Evolutionary conservation across 2,797 vertebrate genomes (phyloP), one percentile per base, ranked within the genome.

Genomic region (Phylloscopus collybita): DNA sequence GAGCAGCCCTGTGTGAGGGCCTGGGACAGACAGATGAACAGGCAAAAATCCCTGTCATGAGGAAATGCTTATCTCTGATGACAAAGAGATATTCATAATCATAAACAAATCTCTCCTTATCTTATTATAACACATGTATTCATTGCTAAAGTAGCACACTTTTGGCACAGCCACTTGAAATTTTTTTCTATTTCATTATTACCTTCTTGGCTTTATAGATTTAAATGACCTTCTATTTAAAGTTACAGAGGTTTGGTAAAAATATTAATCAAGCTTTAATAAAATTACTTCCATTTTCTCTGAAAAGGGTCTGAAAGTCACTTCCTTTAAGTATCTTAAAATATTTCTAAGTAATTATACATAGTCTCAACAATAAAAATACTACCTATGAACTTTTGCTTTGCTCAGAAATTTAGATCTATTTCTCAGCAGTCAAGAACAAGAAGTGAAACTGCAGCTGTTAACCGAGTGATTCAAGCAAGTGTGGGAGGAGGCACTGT

Each of bases 221-320:
- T 82, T 95, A 70, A 97, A 93, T 79, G 9, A 54, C 7, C 7
- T 83, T 86, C 80, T 93, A 51, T 88, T 81, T 75, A 42, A 81
- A 57, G 49, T 54, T 75, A 82, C 19, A 86, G 53, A 60, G 65
- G 54, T 89, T 82, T 45, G 53, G 40, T 74, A 72, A 96, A 95
- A 96, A 87, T 82, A 95, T 78, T 95, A 30, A 92, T 53, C 26
- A 85, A 45, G 8, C 49, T 88, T 86, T 79, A 36, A 80, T 30
- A 11, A 93, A 80, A 93, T 72, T 20, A 80, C 85, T 76, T 83
- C n/a, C 59, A 76, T 11, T 84, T 94, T 5, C 73, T 96, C 66
- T 93, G 78, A 81, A 96, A 93, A 62, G 38, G 38, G 6, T 80
- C 21, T 56, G 94, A 86, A 95, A 95, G 54, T 83, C 69, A 89